Evolutionary conservation across 2,113 vertebrate species (phyloP).

Genomic region (Rhea pennata): DNA sequence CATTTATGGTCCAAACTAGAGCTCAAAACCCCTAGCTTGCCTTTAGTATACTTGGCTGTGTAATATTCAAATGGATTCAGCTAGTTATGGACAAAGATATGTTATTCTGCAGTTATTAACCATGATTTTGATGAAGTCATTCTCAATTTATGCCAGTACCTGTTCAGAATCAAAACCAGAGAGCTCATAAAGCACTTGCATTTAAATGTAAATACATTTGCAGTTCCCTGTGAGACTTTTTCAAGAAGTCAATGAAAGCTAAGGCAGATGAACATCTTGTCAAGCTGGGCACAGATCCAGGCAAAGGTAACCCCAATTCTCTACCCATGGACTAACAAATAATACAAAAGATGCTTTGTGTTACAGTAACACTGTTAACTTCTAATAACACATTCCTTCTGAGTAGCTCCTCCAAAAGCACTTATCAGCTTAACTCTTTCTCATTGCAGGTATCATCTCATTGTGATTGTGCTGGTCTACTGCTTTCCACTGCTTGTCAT

Average conservation of each 20-base stretch:
- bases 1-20: background rate
- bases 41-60: background rate
- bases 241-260: background rate
- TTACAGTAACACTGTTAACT: background rate
- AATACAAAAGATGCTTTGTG: background rate
- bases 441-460: conserved; percentile 89
- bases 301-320: background rate
- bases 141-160: background rate
- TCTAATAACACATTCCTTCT: background rate
- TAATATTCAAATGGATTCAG: background rate
- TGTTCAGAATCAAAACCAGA: background rate
- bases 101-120: background rate
- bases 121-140: background rate
- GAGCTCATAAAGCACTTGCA: background rate
- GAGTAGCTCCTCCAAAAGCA: background rate
- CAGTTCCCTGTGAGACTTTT: background rate
- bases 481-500: conserved; percentile 92
- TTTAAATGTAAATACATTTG: background rate
- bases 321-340: background rate
- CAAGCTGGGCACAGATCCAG: background rate
- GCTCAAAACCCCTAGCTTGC: background rate
- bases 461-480: conserved; percentile 91
- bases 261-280: background rate
- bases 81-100: background rate
- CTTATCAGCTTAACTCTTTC: background rate